These are phyloP conservation scores for Parazoanthus swiftii DNA, from an alignment of 92 coral and sea anemone species.

Conservation along the genomic window DNA sequence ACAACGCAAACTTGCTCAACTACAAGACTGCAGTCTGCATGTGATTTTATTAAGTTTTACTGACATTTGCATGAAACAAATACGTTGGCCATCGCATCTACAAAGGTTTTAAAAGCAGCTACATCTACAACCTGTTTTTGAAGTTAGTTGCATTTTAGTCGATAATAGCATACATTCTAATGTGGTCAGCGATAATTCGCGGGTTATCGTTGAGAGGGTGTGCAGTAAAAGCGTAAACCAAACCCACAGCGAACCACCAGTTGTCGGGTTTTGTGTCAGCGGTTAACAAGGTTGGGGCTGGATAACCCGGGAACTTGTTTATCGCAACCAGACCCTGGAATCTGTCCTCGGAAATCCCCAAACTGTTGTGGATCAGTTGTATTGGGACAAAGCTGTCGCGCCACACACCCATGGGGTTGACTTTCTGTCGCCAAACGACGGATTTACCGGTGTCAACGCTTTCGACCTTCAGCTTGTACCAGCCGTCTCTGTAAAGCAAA, in stretches of 20 bases:
- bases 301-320: not conserved
- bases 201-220: conserved; percentile 10
- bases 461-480: conserved; percentile 25
- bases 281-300: conserved; percentile 11
- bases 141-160: not conserved
- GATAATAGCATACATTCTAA: conserved; percentile 26
- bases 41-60: no score
- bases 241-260: conserved; percentile 28
- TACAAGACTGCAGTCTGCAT: no score
- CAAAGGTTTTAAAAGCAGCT: no score
- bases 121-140: no score
- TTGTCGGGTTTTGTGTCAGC: conserved; percentile 1
- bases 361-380: conserved; percentile 17
- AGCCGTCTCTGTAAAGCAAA: conserved; percentile 13
- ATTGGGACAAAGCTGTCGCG: not conserved
- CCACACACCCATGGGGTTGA: not conserved
- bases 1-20: no score
- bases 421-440: conserved; percentile 26
- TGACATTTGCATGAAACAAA: no score
- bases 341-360: conserved; percentile 22
- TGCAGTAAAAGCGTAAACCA: not conserved
- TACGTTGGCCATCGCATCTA: no score
- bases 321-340: not conserved
- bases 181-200: conserved; percentile 19
- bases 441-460: conserved; percentile 20